These are phyloP conservation scores for Nemotelus nigrinus DNA, from an alignment of 2,888 invertebrate species.

Conservation along the genomic window DNA sequence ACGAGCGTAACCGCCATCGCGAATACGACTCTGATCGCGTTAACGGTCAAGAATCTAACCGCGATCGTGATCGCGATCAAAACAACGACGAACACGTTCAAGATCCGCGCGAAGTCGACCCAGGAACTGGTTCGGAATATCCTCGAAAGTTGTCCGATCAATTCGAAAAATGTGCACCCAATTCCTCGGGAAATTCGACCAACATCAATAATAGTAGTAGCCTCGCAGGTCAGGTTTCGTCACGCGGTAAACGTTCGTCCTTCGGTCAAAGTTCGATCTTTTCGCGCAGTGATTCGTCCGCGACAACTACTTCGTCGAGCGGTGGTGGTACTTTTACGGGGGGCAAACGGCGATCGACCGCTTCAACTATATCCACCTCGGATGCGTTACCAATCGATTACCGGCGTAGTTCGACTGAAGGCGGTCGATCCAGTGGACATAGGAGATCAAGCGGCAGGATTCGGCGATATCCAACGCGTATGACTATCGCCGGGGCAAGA, in stretches of 20 bases:
- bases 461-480: slow-evolving; percentile 61
- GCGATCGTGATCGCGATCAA: slow-evolving; percentile 12
- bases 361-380: slow-evolving; percentile 64
- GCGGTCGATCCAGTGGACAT: slow-evolving; percentile 57
- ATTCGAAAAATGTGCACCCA: slow-evolving; percentile 1
- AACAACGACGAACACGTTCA: slow-evolving; percentile 1
- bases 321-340: slow-evolving; percentile 62
- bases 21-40: background rate
- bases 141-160: slow-evolving; percentile 35
- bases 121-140: slow-evolving; percentile 7
- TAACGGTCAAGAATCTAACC: slow-evolving; percentile 40
- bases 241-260: slow-evolving; percentile 61
- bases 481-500: slow-evolving; percentile 63
- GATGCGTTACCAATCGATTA: slow-evolving; percentile 61
- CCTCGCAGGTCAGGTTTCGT: slow-evolving; percentile 42
- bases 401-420: slow-evolving; percentile 63
- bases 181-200: slow-evolving; percentile 13
- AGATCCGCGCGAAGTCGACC: slow-evolving; percentile 20
- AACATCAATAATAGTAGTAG: slow-evolving; percentile 33
- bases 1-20: slow-evolving; percentile 16
- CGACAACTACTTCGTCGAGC: slow-evolving; percentile 62
- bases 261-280: slow-evolving; percentile 56
- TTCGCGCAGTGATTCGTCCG: slow-evolving; percentile 64
- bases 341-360: slow-evolving; percentile 62
- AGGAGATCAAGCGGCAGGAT: slow-evolving; percentile 63